Evolutionary conservation across 2,113 vertebrate genomes (phyloP).

Genomic region (Poicephalus meyeri): DNA sequence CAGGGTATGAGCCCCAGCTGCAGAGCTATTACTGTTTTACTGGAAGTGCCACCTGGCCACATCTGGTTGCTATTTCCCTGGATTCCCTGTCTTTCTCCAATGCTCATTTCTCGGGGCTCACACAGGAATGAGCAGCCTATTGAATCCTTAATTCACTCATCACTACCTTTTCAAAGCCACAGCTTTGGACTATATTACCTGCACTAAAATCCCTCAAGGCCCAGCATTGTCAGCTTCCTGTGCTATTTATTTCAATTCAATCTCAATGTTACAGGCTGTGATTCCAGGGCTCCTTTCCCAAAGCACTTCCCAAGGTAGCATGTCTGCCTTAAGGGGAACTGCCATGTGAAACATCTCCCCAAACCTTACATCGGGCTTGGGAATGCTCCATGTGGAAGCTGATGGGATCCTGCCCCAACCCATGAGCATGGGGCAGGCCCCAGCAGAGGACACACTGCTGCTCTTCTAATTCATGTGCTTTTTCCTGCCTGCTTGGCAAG

Average conservation of each 20-base stretch:
- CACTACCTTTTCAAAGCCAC: background rate
- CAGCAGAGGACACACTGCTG: background rate
- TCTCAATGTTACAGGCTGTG: background rate
- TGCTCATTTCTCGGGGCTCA: background rate
- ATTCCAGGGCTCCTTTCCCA: background rate
- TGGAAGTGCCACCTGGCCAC: background rate
- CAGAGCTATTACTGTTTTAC: background rate
- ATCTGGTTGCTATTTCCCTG: background rate
- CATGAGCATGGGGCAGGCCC: background rate
- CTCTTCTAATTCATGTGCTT: background rate
- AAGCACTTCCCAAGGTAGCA: background rate
- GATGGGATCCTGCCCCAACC: background rate
- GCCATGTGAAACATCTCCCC: background rate
- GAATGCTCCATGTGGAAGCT: fast-evolving
- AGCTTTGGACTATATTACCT: background rate
- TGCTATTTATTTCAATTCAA: background rate
- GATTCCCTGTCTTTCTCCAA: background rate
- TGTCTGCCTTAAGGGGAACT: background rate
- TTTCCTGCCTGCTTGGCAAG: background rate
- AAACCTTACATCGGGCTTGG: background rate
- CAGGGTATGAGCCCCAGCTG: background rate
- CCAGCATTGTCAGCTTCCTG: background rate
- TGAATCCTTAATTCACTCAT: background rate
- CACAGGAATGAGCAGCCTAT: background rate
- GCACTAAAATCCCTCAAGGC: background rate